phyloP scores from a whole-genome alignment of 2,113 vertebrate genomes.

The Oncorhynchus masou region DNA sequence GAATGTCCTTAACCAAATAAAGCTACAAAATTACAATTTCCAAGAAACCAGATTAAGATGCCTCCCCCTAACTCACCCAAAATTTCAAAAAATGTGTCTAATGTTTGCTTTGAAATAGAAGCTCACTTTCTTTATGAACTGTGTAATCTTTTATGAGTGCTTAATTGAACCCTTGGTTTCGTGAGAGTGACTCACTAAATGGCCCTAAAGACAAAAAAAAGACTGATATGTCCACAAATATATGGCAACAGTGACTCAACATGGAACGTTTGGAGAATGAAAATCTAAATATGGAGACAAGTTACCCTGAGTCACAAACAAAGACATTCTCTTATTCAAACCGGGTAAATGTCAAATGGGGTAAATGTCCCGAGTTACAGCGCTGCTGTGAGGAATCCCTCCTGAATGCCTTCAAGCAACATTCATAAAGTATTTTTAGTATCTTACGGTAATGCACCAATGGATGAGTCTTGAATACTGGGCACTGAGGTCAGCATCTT shows the following conservation, averaged over 20 bases:
- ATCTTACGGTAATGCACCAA: slow-evolving; percentile 14
- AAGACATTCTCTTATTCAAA: slow-evolving; percentile 24
- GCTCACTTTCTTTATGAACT: slow-evolving; percentile 48
- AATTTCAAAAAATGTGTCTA: slow-evolving; percentile 34
- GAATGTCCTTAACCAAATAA: slow-evolving; percentile 9
- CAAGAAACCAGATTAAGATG: neutral
- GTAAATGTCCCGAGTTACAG: neutral
- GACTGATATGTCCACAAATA: slow-evolving; percentile 33
- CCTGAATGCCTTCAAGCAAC: slow-evolving; percentile 11
- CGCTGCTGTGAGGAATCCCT: neutral
- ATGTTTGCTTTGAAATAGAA: slow-evolving; percentile 30
- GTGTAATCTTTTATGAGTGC: slow-evolving; percentile 51
- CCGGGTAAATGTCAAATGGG: slow-evolving; percentile 25
- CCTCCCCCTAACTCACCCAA: neutral
- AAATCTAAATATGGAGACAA: slow-evolving; percentile 31
- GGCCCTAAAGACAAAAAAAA: slow-evolving; percentile 54
- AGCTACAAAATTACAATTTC: neutral
- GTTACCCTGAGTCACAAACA: slow-evolving; percentile 11
- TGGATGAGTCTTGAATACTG: neutral
- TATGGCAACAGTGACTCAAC: slow-evolving; percentile 23
- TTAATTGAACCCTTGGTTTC: slow-evolving; percentile 52
- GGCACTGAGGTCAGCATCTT: neutral
- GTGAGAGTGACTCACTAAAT: slow-evolving; percentile 53
- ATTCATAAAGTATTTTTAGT: neutral
- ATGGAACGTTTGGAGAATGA: slow-evolving; percentile 37